Conservation (phyloP, 2,888 invertebrate genomes). For the Bombylius discolor region DNA sequence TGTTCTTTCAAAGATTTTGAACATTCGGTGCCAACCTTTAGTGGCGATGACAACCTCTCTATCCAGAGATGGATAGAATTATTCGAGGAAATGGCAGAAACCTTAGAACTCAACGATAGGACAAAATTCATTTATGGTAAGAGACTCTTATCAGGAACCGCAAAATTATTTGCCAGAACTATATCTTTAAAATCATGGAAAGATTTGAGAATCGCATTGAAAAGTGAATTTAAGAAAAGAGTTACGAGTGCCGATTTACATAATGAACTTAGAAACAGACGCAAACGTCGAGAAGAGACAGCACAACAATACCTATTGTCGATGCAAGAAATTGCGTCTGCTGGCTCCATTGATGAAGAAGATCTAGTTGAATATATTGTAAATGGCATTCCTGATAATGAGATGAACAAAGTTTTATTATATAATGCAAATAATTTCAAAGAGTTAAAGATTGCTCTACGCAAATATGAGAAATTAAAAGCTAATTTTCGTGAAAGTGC, state of each 20-base stretch:
- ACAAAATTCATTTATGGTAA: not conserved
- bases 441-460: too few species aligned
- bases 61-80: not conserved
- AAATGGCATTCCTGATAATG: too few species aligned
- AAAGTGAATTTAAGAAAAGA: not conserved
- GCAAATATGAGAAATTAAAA: too few species aligned
- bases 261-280: not conserved
- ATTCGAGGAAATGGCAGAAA: slow-evolving; percentile 1
- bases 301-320: not conserved
- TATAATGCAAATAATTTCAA: too few species aligned
- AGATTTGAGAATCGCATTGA: not conserved
- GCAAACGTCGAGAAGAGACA: not conserved
- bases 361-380: too few species aligned
- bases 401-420: not conserved
- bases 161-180: not conserved
- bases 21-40: not conserved
- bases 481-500: too few species aligned
- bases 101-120: not conserved
- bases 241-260: not conserved
- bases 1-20: not conserved
- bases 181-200: not conserved
- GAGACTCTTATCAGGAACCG: not conserved
- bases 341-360: too few species aligned
- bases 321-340: not conserved
- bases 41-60: not conserved